phyloP scores from a whole-genome alignment of 1,140 invertebrate genomes.

The Drosophila insularis region DNA sequence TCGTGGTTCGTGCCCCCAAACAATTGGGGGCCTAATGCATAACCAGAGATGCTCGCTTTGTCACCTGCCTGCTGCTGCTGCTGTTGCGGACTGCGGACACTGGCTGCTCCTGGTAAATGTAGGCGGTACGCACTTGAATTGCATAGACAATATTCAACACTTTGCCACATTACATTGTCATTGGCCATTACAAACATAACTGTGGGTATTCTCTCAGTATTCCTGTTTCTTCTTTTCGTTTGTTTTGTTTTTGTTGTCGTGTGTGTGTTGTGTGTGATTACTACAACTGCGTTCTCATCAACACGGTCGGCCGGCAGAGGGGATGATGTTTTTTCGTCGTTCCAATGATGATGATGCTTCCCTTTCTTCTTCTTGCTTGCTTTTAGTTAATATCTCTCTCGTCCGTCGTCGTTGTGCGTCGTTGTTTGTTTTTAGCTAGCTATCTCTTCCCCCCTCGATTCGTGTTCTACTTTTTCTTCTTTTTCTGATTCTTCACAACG shows the following conservation, averaged over 20 bases:
- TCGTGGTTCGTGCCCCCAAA: conserved; percentile 79
- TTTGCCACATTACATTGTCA: conserved; percentile 82
- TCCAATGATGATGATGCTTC: conserved; percentile 5
- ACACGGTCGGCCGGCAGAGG: background rate
- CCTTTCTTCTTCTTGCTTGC: conserved; percentile 25
- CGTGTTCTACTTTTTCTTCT: conserved; percentile 9
- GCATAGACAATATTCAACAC: conserved; percentile 74
- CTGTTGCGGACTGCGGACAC: conserved; percentile 29
- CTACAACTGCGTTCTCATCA: conserved; percentile 14
- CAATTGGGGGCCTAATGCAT: conserved; percentile 79
- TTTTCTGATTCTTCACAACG: conserved; percentile 30
- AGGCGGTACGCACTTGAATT: conserved; percentile 68
- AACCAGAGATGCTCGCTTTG: conserved; percentile 65
- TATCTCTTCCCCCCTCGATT: background rate
- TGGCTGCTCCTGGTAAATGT: conserved; percentile 55
- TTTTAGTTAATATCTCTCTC: conserved; percentile 8
- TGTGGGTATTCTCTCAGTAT: conserved; percentile 41
- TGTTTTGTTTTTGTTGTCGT: background rate
- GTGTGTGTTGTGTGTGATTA: conserved; percentile 9
- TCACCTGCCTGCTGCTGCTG: conserved; percentile 56
- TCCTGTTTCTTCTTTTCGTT: conserved; percentile 20
- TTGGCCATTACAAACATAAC: conserved; percentile 82
- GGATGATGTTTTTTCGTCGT: background rate
- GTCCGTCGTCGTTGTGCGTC: conserved; percentile 32
- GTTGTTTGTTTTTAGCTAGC: conserved; percentile 24